Evolutionary conservation across 1,140 invertebrate species (phyloP).

Genomic region (Triops cancriformis): DNA sequence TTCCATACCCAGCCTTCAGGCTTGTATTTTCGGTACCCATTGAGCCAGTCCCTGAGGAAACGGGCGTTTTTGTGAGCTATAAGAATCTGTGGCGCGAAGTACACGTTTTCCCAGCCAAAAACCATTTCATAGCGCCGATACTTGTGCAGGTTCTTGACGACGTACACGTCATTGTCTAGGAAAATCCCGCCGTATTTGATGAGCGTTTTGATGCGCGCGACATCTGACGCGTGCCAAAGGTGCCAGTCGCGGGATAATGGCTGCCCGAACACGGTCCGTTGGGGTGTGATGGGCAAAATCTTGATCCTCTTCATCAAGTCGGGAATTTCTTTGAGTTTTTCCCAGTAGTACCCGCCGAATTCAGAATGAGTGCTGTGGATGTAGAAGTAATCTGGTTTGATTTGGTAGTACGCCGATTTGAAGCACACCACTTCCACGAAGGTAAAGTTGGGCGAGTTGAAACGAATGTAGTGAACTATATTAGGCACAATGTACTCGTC

Average conservation of each 20-base stretch:
- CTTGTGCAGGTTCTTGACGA: constrained; percentile 35
- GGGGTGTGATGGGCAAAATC: constrained; percentile 16
- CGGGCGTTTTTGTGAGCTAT: constrained; percentile 28
- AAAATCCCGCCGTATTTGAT: constrained; percentile 37
- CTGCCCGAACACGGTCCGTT: constrained; percentile 25
- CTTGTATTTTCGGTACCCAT: constrained; percentile 4
- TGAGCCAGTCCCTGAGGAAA: constrained; percentile 24
- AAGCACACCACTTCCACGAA: constrained; percentile 27
- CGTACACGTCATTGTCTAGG: constrained; percentile 37
- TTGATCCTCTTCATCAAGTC: constrained; percentile 9
- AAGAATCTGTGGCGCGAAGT: constrained; percentile 26
- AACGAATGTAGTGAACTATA: constrained; percentile 27
- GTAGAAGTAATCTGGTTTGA: constrained; percentile 24
- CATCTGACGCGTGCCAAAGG: constrained; percentile 36
- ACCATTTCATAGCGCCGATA: constrained; percentile 36
- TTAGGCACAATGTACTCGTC: constrained; percentile 26
- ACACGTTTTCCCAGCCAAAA: constrained; percentile 34
- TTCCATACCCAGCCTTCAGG: constrained; percentile 25
- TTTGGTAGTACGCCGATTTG: constrained; percentile 16
- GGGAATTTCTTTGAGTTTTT: constrained; percentile 10
- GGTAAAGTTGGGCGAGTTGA: constrained; percentile 15
- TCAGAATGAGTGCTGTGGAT: constrained; percentile 22
- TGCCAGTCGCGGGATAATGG: constrained; percentile 19
- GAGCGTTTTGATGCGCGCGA: constrained; percentile 34
- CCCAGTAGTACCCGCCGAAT: constrained; percentile 25